Base-by-base conservation (phyloP, 2,797 vertebrate species). In the Notolabrus celidotus region DNA sequence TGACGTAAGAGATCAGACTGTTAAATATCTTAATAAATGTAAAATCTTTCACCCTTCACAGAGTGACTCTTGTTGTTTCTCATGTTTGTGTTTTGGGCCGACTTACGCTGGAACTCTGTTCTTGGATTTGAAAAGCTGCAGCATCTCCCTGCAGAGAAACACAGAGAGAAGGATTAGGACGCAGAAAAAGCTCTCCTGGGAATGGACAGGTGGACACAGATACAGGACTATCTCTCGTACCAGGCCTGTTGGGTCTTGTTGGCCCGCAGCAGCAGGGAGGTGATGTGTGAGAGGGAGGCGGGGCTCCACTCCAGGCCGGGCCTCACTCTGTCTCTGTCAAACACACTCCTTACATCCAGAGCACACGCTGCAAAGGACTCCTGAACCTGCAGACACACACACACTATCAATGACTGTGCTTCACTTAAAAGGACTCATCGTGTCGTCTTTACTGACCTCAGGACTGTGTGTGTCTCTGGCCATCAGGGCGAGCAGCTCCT, bases 61-160 rank as follows among this genome's bases (percentile, higher is more conserved):
- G n/a, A n/a, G n/a, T n/a, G n/a, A n/a, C n/a, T n/a, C n/a, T n/a
- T n/a, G n/a, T n/a, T 10, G 19, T 20, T 33, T 49, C 19, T 27
- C 39, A 7, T 17, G 12, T 25, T 20, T 54, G 46, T 4, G 22
- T 20, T 45, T 69, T 17, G 16, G 11, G 20, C 2, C 25, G n/a
- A 92, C 95, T 93, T 90, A 99, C 98, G 74, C 58, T 31, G 98
- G 97, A 68, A 99, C 93, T 88, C 93, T 92, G 64, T 93, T 97
- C 10, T 89, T 89, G 16, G 89, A 71, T 81, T 92, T 95, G 88
- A 98, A 98, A 75, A 86, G 87, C 56, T 90, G 87, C 79, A 99
- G 77, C 90, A 95, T 90, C 16, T 91, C 93, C 96, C 98, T 99
- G 84, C 61, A 75, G 3, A 78, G 33, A 80, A 62, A 53, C 12